A percentile compares a stretch with the other conserved stretches of the same genome.
These are phyloP conservation scores for Psilopogon haemacephalus DNA, from an alignment of 2,113 vertebrate genomes.

Conservation along the genomic window DNA sequence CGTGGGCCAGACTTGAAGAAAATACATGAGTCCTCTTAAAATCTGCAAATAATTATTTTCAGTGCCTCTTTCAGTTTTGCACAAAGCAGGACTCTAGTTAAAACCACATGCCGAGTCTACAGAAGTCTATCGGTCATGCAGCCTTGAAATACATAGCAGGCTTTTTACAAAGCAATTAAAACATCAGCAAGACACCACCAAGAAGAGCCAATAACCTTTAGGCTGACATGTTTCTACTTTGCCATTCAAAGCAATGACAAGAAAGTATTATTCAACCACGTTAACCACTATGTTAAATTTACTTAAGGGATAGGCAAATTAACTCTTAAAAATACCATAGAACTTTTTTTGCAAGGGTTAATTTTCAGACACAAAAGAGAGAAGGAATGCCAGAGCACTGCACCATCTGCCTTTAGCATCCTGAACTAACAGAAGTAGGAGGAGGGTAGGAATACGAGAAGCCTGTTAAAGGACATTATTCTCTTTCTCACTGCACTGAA, in stretches of 20 bases:
- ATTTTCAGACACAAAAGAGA: background rate
- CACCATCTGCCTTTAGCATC: slow-evolving; percentile 53
- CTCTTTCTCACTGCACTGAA: slow-evolving; percentile 11
- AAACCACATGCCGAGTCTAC: background rate
- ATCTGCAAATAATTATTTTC: background rate
- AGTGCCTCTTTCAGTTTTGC: background rate
- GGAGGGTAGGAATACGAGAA: slow-evolving; percentile 52
- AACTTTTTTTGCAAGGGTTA: background rate
- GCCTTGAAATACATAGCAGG: background rate
- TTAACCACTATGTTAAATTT: background rate
- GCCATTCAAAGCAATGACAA: background rate
- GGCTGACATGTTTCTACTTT: background rate
- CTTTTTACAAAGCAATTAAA: background rate
- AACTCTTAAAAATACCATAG: background rate
- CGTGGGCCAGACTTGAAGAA: background rate
- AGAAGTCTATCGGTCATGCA: background rate
- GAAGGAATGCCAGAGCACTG: background rate
- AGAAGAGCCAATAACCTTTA: background rate
- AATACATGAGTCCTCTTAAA: background rate
- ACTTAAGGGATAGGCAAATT: background rate
- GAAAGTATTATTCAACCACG: background rate
- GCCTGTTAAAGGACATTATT: slow-evolving; percentile 34
- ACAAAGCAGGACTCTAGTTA: background rate
- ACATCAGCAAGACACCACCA: background rate
- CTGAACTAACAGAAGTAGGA: slow-evolving; percentile 56